A percentile compares a stretch with the other conserved stretches of the same genome.
Conservation (phyloP, 2,888 invertebrate genomes). For the Nomada lathburiana region DNA sequence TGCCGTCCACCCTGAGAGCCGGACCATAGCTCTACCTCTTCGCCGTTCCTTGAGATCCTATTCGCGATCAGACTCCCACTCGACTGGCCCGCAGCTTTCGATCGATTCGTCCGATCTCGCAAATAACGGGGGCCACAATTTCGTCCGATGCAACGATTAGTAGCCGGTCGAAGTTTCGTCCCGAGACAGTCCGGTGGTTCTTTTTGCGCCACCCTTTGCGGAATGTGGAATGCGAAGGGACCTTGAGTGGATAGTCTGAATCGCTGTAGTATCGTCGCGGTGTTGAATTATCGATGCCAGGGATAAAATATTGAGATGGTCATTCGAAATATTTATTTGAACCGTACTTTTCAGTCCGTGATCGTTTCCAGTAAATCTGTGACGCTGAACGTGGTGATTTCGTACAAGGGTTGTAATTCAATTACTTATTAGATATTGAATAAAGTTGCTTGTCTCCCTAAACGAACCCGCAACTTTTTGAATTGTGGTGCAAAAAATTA, state of each 20-base stretch:
- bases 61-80: conserved; percentile 61
- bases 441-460: too few relatives aligned
- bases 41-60: conserved; percentile 57
- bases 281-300: too few relatives aligned
- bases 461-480: too few relatives aligned
- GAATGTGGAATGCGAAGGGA: neutral
- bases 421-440: too few relatives aligned
- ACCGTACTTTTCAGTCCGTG: too few relatives aligned
- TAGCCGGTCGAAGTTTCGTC: conserved; percentile 7
- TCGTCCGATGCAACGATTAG: conserved; percentile 54
- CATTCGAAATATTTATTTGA: too few relatives aligned
- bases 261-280: neutral
- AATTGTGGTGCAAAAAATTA: too few relatives aligned
- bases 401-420: too few relatives aligned
- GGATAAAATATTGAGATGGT: too few relatives aligned
- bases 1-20: conserved; percentile 39
- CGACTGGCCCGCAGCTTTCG: conserved; percentile 54
- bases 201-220: neutral
- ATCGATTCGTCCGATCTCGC: conserved; percentile 56
- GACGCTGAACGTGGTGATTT: too few relatives aligned
- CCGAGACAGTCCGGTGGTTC: conserved; percentile 30
- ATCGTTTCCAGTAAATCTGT: too few relatives aligned
- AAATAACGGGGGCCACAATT: conserved; percentile 57
- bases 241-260: conserved; percentile 9
- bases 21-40: conserved; percentile 18